Percentiles rank a stretch among this genome's conserved stretches.
Evolutionary conservation across 2,797 vertebrate species (phyloP).

Genomic region (Syngnathus acus): DNA sequence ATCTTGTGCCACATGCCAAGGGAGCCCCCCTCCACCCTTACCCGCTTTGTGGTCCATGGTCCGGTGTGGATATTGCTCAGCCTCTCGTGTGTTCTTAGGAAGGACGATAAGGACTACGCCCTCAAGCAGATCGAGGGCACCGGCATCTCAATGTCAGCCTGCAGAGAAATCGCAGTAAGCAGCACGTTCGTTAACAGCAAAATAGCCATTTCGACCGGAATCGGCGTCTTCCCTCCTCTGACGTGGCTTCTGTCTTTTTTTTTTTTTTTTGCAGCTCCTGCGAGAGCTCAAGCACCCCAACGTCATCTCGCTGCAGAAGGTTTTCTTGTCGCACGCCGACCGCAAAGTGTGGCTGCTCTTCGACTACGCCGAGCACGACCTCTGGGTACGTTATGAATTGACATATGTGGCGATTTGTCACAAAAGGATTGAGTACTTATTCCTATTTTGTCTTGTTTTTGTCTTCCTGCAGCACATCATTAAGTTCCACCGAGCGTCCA

Average conservation of each 20-base stretch:
- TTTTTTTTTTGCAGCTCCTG: constrained; percentile 78
- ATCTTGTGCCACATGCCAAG: constrained; percentile 52
- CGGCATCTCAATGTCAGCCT: constrained; percentile 99
- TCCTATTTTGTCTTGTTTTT: constrained; percentile 12
- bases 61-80: constrained; percentile 53
- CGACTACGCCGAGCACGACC: constrained; percentile 97
- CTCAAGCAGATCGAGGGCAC: constrained; percentile 99
- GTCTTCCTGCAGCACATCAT: constrained; percentile 88
- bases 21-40: constrained; percentile 9
- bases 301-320: constrained; percentile 98
- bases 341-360: constrained; percentile 99
- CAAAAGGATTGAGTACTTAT: no score
- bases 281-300: constrained; percentile 98
- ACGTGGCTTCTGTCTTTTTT: constrained; percentile 30
- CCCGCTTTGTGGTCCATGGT: constrained; percentile 40
- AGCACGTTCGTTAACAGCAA: neutral
- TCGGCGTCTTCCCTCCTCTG: neutral
- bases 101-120: constrained; percentile 99
- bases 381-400: constrained; percentile 83
- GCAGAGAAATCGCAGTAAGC: constrained; percentile 99
- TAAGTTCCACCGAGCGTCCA: constrained; percentile 99
- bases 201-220: neutral
- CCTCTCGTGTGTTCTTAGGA: constrained; percentile 74
- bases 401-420: no score
- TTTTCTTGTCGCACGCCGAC: constrained; percentile 97